Conservation (phyloP, 2,797 vertebrate species). For the Cyclura pinguis region DNA sequence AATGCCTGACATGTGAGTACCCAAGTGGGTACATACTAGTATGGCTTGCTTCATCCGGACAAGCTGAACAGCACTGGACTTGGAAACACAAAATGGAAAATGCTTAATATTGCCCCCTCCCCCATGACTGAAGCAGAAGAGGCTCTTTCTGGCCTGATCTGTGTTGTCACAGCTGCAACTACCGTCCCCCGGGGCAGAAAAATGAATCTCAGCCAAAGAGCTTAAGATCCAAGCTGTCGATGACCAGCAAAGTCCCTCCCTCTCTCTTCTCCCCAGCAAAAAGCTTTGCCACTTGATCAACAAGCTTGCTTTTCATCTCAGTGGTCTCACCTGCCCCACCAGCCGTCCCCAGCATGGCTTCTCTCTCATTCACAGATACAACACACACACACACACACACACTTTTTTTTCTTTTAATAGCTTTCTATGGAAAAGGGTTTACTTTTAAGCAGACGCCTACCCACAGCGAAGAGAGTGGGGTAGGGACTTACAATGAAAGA, state of each 20-base stretch:
- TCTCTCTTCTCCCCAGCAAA: background rate
- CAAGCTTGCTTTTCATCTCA: background rate
- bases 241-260: background rate
- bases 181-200: background rate
- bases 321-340: background rate
- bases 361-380: background rate
- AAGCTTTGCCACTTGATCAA: background rate
- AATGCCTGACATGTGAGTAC: background rate
- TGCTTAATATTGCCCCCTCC: background rate
- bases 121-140: background rate
- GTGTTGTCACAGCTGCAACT: slow-evolving; percentile 20
- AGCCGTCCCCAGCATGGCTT: background rate
- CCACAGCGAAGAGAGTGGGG: background rate
- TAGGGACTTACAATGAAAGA: background rate
- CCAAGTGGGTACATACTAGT: no score
- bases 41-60: background rate
- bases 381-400: no score
- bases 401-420: background rate
- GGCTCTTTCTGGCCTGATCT: background rate
- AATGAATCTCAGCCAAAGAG: slow-evolving; percentile 15
- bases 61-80: background rate
- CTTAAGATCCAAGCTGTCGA: slow-evolving; percentile 27
- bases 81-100: slow-evolving; percentile 8
- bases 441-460: background rate
- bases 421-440: background rate